Percentiles rank a stretch among this genome's conserved stretches.
Evolutionary conservation across 2,113 vertebrate species (phyloP).

Genomic region (Vulpes lagopus): DNA sequence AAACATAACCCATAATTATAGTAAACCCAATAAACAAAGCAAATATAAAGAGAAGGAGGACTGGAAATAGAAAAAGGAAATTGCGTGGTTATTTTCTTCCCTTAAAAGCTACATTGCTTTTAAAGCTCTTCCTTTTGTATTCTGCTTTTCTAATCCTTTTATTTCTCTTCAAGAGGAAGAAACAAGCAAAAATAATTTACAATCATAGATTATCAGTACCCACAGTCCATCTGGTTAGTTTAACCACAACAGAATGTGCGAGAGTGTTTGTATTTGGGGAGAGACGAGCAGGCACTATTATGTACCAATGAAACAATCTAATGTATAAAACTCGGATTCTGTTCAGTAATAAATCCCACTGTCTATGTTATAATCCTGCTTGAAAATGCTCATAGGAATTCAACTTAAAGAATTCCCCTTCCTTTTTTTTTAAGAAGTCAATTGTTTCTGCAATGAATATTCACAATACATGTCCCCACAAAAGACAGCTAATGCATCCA

Average conservation of each 20-base stretch:
- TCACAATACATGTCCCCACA: conserved; percentile 71
- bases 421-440: conserved; percentile 52
- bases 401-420: conserved; percentile 68
- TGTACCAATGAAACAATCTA: conserved; percentile 73
- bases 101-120: conserved; percentile 43
- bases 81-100: conserved; percentile 40
- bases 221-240: conserved; percentile 85
- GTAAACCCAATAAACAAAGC: conserved; percentile 65
- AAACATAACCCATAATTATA: conserved; percentile 64
- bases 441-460: conserved; percentile 72
- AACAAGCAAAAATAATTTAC: conserved; percentile 83
- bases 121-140: conserved; percentile 72
- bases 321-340: conserved; percentile 77
- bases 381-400: conserved; percentile 60
- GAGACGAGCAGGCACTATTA: conserved; percentile 72
- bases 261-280: conserved; percentile 77
- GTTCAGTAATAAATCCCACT: conserved; percentile 79
- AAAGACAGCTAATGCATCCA: conserved; percentile 77
- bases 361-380: conserved; percentile 72
- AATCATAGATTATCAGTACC: conserved; percentile 82
- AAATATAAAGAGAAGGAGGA: conserved; percentile 47
- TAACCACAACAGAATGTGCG: conserved; percentile 77
- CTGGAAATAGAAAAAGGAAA: conserved; percentile 31
- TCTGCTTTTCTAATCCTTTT: conserved; percentile 71
- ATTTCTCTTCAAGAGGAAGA: conserved; percentile 76